Evolutionary conservation across 2,113 vertebrate species (phyloP).

Genomic region (Chamaetylas fuelleborni): DNA sequence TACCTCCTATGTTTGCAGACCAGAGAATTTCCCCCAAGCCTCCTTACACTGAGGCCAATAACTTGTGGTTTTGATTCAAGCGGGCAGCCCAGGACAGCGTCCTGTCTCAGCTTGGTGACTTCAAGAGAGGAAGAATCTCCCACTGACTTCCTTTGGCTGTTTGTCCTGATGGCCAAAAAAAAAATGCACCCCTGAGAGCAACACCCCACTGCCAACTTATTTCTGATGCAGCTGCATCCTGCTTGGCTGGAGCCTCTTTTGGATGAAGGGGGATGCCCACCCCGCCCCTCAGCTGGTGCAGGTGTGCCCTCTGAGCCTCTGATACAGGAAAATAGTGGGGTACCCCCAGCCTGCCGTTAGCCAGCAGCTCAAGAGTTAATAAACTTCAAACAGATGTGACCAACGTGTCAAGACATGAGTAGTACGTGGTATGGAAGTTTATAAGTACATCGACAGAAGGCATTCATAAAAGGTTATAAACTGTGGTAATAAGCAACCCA

Average conservation of each 20-base stretch:
- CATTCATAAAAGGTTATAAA: constrained; percentile 65
- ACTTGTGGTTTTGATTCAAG: neutral
- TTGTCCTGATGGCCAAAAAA: neutral
- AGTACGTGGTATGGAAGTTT: constrained; percentile 55
- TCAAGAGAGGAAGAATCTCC: neutral
- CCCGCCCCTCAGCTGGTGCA: accelerated
- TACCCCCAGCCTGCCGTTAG: neutral
- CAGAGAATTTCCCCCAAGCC: neutral
- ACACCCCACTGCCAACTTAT: neutral
- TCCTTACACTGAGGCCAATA: neutral
- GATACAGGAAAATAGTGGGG: neutral
- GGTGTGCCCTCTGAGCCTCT: neutral
- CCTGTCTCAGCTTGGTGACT: neutral
- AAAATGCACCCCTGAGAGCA: neutral
- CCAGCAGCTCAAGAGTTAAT: constrained; percentile 15
- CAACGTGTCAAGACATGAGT: constrained; percentile 56
- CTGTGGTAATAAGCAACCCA: constrained; percentile 57
- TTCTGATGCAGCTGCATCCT: neutral
- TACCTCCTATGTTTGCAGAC: neutral
- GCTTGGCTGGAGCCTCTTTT: neutral
- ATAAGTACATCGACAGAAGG: constrained; percentile 45
- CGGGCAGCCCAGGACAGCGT: neutral
- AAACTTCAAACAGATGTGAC: constrained; percentile 49
- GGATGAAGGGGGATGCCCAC: neutral
- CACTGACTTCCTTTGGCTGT: neutral